A percentile compares a stretch with the other conserved stretches of the same genome.
Conservation (phyloP, 2,888 invertebrate species). For the Aradus depressus region DNA sequence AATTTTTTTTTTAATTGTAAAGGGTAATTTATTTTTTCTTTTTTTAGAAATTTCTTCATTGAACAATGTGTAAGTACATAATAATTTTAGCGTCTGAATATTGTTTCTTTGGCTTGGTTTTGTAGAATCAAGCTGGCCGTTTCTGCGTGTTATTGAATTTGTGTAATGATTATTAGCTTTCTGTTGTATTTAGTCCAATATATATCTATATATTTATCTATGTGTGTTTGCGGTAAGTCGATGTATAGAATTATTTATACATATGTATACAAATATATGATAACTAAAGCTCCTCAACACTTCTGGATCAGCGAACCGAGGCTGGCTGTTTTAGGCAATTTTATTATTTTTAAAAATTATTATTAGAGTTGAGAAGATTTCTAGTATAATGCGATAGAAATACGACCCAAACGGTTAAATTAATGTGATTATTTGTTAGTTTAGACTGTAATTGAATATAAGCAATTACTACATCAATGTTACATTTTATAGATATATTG, state of each 20-base stretch:
- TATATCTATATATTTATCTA: constrained; percentile 7
- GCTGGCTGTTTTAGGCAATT: too few relatives aligned
- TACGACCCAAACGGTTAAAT: too few relatives aligned
- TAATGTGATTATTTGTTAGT: too few relatives aligned
- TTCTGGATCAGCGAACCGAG: constrained; percentile 12
- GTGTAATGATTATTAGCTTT: too few relatives aligned
- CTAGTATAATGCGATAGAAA: too few relatives aligned
- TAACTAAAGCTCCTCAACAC: constrained; percentile 13
- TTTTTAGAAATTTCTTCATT: constrained; percentile 12
- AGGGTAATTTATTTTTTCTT: constrained; percentile 10
- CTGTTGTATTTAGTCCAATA: constrained; percentile 1
- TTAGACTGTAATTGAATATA: too few relatives aligned
- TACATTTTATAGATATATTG: too few relatives aligned
- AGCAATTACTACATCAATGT: too few relatives aligned
- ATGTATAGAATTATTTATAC: constrained; percentile 12
- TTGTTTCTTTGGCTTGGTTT: constrained; percentile 7
- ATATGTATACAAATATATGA: too few relatives aligned
- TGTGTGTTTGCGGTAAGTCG: constrained; percentile 13
- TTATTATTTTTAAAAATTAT: too few relatives aligned
- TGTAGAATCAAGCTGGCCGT: constrained; percentile 10
- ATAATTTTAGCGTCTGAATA: constrained; percentile 4
- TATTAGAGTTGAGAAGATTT: too few relatives aligned
- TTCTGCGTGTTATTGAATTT: constrained; percentile 7
- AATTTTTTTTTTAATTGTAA: constrained; percentile 10
- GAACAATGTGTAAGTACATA: constrained; percentile 10